Evolutionary conservation across 2,888 invertebrate species (phyloP), one percentile per base, ranked within the genome.

Genomic region (Phortica magna): DNA sequence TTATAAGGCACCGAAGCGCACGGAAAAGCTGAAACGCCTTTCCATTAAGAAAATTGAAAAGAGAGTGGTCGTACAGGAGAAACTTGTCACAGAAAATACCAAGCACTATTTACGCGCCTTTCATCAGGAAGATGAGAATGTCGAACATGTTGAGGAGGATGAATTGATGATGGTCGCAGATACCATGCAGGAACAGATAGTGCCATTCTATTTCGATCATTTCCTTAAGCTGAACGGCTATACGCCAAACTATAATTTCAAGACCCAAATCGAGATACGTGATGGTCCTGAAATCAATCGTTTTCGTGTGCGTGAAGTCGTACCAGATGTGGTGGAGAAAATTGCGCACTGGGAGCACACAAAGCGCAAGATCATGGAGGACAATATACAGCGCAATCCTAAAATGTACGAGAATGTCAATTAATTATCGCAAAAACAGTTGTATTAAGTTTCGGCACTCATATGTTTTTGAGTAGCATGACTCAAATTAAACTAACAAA

Each of bases 171-270:
- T 86, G 75, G 83, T 89, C 1, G 79, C 88, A 1, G 88, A 87
- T 75, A 85, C 79, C 1, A 86, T 89, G 31, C 89, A 91, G 75
- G 90, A 92, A 31, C 89, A 90, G 53, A 89, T 90, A 74, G 89
- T 91, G 12, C 91, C 91, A 17, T 92, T 92, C 75, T 90, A 92
- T 71, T 92, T 92, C 59, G 91, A 92, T 82, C 89, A 92, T 76
- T 92, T 91, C 77, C 84, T 92, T 0, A 89, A 87, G 64, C 19
- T 91, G 2, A 90, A 91, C 53, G 91, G 91, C 12, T 92, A 92
- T 48, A 88, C 90, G 0, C 91, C 91, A 4, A 89, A 89, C 76
- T 92, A 92, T 75, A 90, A 91, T 76, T 92, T 92, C 73, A 89
- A 91, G 76, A 91, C 92, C 0, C 85, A 90, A 67, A 77, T 91